Percentiles rank a stretch among this genome's conserved stretches.
phyloP scores from a whole-genome alignment of 2,113 vertebrate genomes.

The Crocuta crocuta region DNA sequence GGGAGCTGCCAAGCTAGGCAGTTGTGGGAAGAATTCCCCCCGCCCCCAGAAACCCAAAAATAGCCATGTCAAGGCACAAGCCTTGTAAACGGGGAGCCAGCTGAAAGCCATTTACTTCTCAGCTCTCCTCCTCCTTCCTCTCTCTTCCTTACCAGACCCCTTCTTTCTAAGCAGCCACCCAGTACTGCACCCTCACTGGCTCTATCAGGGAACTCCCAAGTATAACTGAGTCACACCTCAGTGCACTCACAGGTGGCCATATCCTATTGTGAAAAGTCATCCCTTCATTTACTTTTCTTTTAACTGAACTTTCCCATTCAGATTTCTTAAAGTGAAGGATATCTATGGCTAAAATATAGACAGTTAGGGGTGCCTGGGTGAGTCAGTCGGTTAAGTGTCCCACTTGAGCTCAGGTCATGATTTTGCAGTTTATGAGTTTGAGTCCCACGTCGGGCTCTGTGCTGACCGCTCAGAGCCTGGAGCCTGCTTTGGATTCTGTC shows the following conservation, averaged over 20 bases:
- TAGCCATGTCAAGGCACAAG: slow-evolving; percentile 80
- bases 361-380: background rate
- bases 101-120: slow-evolving; percentile 20
- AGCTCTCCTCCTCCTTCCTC: background rate
- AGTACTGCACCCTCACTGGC: background rate
- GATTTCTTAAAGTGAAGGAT: slow-evolving; percentile 27
- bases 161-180: background rate
- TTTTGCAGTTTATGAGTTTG: no score
- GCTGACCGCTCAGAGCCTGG: no score
- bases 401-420: no score
- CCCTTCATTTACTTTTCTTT: background rate
- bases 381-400: no score
- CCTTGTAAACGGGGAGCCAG: slow-evolving; percentile 45
- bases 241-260: background rate
- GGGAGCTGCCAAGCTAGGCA: slow-evolving; percentile 45
- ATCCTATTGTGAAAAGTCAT: background rate
- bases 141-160: background rate
- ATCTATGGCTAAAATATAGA: background rate
- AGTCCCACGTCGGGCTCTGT: no score
- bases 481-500: no score
- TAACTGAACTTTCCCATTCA: background rate
- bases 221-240: background rate
- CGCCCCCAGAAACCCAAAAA: slow-evolving; percentile 80
- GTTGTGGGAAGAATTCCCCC: slow-evolving; percentile 57
- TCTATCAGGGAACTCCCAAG: background rate